Base-by-base conservation (phyloP, 2,888 invertebrate species). In the Pristionchus maxplancki region DNA sequence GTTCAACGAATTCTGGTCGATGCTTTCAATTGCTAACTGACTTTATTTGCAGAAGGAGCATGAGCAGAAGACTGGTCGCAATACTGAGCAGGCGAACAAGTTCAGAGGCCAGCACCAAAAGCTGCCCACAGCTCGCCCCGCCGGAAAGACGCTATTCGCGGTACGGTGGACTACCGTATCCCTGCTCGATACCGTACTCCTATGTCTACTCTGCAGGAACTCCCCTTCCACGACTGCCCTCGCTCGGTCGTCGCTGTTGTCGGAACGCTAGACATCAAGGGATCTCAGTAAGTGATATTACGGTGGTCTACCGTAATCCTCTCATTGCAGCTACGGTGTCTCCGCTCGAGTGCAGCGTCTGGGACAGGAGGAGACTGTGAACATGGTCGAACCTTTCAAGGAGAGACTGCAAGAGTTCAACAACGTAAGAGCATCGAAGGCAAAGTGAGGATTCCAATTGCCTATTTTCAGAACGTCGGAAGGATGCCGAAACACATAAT, bases 231-330 rank as follows among this genome's bases (percentile, higher is more conserved):
- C n/a, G 81, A 90, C 37, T 67, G 84, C 17, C 64, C 86, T 11
- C 74, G 83, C 2, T 91, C 91, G 2, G 90, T 96, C 89, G 96
- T 96, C n/a, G 96, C 96, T 31, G 96, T 96, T 4, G 94, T 95
- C 48, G 95, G 93, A 85, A 94, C 94, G 82, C 89, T 93, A 20
- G 94, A 95, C 90, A 62, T 89, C 48, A 64, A 64, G 82, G 82
- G 53, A 58, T 31, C 50, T 8, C 31, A 53, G 82, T 82, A 82
- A 9, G 44, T 44, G 44, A 11, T n/a, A 44, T 44, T 44, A 11
- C 44, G 44, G 44, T 44, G 28, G 28, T 31, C 17, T 64, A 58
- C 64, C 0, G 64, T 64, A 64, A 20, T 44, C 44, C 6, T 44
- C 44, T 44, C 11, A 4, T 85, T 85, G 0, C 64, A 85, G 85